A percentile compares a stretch with the other conserved stretches of the same genome.
Evolutionary conservation across 1,140 invertebrate genomes (phyloP).

Genomic region (Piezodorus guildinii): DNA sequence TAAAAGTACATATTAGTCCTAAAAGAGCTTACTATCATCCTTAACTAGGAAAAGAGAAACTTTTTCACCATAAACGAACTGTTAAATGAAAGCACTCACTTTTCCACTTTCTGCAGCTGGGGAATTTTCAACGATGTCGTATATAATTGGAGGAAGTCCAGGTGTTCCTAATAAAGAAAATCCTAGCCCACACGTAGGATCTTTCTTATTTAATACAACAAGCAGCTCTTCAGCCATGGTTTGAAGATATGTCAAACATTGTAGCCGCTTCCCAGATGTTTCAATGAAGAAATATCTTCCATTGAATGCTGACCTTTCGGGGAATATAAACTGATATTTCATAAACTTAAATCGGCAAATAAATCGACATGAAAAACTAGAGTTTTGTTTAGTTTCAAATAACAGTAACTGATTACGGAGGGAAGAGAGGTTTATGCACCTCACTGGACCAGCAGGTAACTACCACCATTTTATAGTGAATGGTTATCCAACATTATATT

Average conservation of each 20-base stretch:
- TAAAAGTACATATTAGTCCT: too few relatives aligned
- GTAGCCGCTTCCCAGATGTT: conserved; percentile 16
- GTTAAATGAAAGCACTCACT: conserved; percentile 44
- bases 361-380: not conserved
- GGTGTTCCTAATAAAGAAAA: conserved; percentile 78
- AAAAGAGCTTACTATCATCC: too few relatives aligned
- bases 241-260: conserved; percentile 16
- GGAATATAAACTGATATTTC: not conserved
- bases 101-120: conserved; percentile 76
- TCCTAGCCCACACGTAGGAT: conserved; percentile 72
- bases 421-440: not conserved
- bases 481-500: conserved; percentile 5
- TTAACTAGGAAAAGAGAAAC: too few relatives aligned
- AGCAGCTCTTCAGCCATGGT: conserved; percentile 72
- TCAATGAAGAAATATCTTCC: not conserved
- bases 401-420: not conserved
- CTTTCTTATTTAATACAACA: conserved; percentile 61
- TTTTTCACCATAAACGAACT: too few relatives aligned
- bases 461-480: conserved; percentile 11
- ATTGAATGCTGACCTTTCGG: not conserved
- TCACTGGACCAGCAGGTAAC: conserved; percentile 1
- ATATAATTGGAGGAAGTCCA: conserved; percentile 79
- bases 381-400: not conserved
- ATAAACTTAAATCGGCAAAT: conserved; percentile 1
- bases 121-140: conserved; percentile 82